Conservation (phyloP, 2,888 invertebrate species). For the Bhutanitis thaidina region DNA sequence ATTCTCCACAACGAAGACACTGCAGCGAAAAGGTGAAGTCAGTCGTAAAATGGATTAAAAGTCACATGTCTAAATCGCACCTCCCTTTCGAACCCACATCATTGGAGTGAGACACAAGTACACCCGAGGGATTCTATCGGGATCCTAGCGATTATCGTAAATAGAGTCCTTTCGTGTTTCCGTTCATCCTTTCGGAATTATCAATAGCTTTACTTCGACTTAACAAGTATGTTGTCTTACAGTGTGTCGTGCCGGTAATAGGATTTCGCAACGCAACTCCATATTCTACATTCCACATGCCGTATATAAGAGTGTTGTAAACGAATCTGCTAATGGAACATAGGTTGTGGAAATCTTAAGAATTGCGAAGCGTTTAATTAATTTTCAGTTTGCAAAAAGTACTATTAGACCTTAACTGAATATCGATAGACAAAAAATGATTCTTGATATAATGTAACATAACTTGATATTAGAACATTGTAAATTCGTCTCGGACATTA, state of each 20-base stretch:
- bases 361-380: no score
- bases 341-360: not conserved
- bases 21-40: not conserved
- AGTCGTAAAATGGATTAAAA: conserved; percentile 6
- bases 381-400: no score
- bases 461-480: no score
- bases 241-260: not conserved
- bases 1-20: not conserved
- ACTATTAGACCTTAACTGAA: no score
- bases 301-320: not conserved
- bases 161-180: conserved; percentile 11
- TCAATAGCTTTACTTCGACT: conserved; percentile 6
- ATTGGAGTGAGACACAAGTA: conserved; percentile 1
- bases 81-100: not conserved
- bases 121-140: conserved; percentile 5
- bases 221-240: not conserved
- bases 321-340: not conserved
- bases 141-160: conserved; percentile 5
- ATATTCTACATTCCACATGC: not conserved
- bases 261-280: not conserved
- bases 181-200: conserved; percentile 7
- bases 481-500: no score
- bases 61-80: not conserved
- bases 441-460: no score
- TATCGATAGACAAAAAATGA: no score